A percentile compares a stretch with the other conserved stretches of the same genome.
Conservation (phyloP, 1,140 invertebrate genomes). For the Lordiphosa stackelbergi region DNA sequence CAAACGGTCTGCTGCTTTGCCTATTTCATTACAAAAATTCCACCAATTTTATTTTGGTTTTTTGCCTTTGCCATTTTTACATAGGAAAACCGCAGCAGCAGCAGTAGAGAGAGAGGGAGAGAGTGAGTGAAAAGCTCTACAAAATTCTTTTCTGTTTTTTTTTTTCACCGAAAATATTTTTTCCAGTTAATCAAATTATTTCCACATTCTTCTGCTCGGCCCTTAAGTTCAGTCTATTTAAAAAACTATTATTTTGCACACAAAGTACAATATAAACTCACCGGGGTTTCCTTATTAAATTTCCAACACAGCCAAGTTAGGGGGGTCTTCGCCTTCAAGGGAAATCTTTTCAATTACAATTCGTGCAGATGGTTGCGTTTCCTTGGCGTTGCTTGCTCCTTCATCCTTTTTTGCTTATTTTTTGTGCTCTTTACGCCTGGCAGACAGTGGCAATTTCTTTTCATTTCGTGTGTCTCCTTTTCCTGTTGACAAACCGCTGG, state of each 20-base stretch:
- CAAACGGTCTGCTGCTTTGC: conserved; percentile 17
- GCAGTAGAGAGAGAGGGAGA: conserved; percentile 1
- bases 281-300: conserved; percentile 72
- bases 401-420: conserved; percentile 21
- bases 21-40: conserved; percentile 62
- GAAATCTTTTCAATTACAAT: conserved; percentile 75
- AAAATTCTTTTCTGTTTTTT: conserved; percentile 32
- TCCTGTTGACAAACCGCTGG: conserved; percentile 66
- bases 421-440: conserved; percentile 27
- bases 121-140: neutral
- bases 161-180: conserved; percentile 49
- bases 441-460: conserved; percentile 74
- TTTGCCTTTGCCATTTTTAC: conserved; percentile 51
- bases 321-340: conserved; percentile 54
- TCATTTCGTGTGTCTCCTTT: conserved; percentile 64
- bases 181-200: conserved; percentile 67
- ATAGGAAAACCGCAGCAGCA: conserved; percentile 38
- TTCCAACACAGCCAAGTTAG: conserved; percentile 38
- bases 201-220: conserved; percentile 15
- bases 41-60: conserved; percentile 26
- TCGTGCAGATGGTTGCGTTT: conserved; percentile 73
- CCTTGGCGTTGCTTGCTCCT: conserved; percentile 28
- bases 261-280: conserved; percentile 73
- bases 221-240: conserved; percentile 58
- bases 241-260: conserved; percentile 74